phyloP scores from a whole-genome alignment of 2,888 invertebrate species.

The Hyalella azteca region DNA sequence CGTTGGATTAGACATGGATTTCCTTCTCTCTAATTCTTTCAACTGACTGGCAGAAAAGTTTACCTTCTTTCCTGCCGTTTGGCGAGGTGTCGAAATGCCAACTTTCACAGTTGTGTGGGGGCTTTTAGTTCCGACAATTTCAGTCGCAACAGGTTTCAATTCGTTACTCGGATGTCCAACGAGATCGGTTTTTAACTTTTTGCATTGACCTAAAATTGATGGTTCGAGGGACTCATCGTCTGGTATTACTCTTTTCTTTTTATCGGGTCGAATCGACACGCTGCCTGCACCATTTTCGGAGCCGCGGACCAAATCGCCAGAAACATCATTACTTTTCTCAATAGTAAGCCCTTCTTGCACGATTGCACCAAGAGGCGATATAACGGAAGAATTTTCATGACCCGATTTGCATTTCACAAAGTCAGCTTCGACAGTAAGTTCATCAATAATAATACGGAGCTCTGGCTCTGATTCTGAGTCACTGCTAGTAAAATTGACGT shows the following conservation, averaged over 20 bases:
- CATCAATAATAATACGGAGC: background rate
- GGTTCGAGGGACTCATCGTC: no score
- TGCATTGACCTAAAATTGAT: no score
- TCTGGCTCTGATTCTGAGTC: conserved; percentile 1
- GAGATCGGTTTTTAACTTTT: background rate
- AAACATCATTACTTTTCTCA: no score
- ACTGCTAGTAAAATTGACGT: background rate
- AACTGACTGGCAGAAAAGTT: background rate
- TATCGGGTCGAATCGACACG: no score
- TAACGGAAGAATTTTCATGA: no score
- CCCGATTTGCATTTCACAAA: no score
- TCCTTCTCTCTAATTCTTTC: conserved; percentile 1
- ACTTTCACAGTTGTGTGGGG: background rate
- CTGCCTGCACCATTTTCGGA: no score
- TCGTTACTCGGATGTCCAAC: background rate
- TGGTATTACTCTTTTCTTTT: no score
- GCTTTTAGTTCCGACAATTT: background rate
- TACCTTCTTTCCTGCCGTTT: background rate
- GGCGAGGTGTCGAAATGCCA: background rate
- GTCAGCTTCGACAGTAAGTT: background rate
- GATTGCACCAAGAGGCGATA: no score
- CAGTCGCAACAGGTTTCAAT: background rate
- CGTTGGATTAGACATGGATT: no score
- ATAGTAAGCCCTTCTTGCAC: no score
- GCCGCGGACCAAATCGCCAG: no score